These are phyloP conservation scores for Catocala fraxini DNA, from an alignment of 2,888 invertebrate genomes.

Conservation along the genomic window DNA sequence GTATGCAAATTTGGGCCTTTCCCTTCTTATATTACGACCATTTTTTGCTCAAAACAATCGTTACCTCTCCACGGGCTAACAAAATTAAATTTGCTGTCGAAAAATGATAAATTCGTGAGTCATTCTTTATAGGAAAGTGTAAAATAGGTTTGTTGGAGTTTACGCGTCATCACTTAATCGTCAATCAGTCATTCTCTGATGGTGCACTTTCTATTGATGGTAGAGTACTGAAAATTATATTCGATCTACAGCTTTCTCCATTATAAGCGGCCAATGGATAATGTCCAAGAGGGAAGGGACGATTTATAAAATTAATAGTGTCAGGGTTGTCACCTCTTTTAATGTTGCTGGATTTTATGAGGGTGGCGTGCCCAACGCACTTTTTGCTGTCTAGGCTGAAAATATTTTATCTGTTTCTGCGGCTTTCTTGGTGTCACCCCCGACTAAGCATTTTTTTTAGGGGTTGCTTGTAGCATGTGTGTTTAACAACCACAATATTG, in stretches of 20 bases:
- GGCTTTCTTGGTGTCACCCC: background rate
- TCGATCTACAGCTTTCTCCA: conserved; percentile 40
- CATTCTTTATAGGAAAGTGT: conserved; percentile 4
- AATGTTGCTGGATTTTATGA: background rate
- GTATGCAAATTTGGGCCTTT: conserved; percentile 18
- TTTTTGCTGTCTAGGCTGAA: too few species aligned
- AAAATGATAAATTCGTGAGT: background rate
- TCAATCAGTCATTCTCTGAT: conserved; percentile 44
- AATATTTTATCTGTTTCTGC: background rate
- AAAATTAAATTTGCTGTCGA: conserved; percentile 14
- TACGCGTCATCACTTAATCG: conserved; percentile 18
- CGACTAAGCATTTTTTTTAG: too few species aligned
- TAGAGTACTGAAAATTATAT: conserved; percentile 56
- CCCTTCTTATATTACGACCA: background rate
- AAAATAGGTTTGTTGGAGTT: conserved; percentile 14
- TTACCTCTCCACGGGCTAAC: conserved; percentile 9
- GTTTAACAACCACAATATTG: too few species aligned
- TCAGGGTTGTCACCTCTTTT: background rate
- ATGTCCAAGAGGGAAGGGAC: conserved; percentile 7
- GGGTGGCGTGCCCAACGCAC: background rate
- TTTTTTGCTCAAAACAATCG: conserved; percentile 6
- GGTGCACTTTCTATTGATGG: conserved; percentile 60
- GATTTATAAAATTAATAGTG: conserved; percentile 3
- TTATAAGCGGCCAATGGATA: conserved; percentile 17
- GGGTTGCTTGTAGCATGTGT: too few species aligned